Conservation (phyloP, 2,113 vertebrate genomes). For the Tychaedon coryphoeus region DNA sequence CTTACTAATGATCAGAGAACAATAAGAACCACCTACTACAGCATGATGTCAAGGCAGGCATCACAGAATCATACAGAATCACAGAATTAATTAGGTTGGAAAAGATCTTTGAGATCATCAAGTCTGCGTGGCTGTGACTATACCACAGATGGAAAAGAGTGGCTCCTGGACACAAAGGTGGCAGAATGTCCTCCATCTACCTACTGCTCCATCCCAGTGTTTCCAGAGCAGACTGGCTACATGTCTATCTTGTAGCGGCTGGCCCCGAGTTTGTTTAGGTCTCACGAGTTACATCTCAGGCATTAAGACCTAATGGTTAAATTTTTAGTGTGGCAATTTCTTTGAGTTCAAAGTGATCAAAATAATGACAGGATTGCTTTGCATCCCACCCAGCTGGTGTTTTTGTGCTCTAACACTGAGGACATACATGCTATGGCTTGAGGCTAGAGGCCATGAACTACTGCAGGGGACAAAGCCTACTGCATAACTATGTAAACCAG, state of each 20-base stretch:
- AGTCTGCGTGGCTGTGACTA: not conserved
- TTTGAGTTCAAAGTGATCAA: not conserved
- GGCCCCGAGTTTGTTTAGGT: not conserved
- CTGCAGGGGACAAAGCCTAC: not conserved
- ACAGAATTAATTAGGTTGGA: not conserved
- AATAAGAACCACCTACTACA: not conserved
- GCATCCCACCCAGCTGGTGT: not conserved
- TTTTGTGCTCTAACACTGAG: not conserved
- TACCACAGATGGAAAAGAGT: not conserved
- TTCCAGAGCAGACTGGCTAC: not conserved
- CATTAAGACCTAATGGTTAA: not conserved
- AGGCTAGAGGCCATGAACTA: not conserved
- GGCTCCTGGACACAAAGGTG: not conserved
- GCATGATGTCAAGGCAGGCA: fast-evolving
- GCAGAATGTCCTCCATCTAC: not conserved
- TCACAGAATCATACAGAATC: not conserved
- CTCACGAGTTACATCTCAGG: not conserved
- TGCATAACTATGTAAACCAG: not conserved
- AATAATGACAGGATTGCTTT: not conserved
- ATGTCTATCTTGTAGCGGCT: not conserved
- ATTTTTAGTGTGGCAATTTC: not conserved
- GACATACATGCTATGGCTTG: not conserved
- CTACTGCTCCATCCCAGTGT: not conserved
- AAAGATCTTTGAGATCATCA: not conserved
- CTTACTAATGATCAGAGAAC: not conserved